Base-by-base conservation (phyloP, 2,797 vertebrate species). In the Chiloscyllium punctatum region DNA sequence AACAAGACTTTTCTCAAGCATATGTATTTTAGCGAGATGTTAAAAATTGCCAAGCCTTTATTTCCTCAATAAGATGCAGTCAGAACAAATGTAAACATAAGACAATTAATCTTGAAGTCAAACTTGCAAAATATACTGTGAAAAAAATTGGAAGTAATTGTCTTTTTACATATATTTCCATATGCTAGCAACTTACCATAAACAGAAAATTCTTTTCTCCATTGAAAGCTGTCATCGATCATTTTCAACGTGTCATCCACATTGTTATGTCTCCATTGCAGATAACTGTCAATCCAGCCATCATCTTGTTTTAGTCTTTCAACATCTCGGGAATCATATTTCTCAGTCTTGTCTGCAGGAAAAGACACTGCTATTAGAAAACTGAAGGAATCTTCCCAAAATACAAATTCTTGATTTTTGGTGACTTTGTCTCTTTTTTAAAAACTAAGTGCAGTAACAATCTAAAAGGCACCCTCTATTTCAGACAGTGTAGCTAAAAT, bases 181-280 rank as follows among this genome's bases (percentile, higher is more conserved):
- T 16, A 4, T 33, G 48, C n/a, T 15, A n/a, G 94, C 0, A 95
- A 88, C 98, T 97, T 98, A 99, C 99, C 99, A 95, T 99, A 99
- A 95, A 99, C 96, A 9, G 97, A 96, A 95, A 97, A 98, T 8
- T 99, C 99, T 96, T 98, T 99, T 94, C 99, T 98, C 99, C 99
- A 99, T 68, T 98, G 98, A 95, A 99, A 97, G 97, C 99, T 99
- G 96, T 99, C 99, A 97, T 99, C 99, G 9, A 99, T 98, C 99
- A 99, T 99, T 97, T 99, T 99, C 96, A 99, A 96, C 1, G 99
- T 97, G 88, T 99, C 99, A 1, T 99, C 99, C 51, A 99, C 96
- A 33, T 98, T 97, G 96, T 98, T 97, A 0, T 98, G 96, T 96
- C 98, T 98, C 99, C 99, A 99, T 33, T 96, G 82, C 95, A 99